Evolutionary conservation across 2,113 vertebrate genomes (phyloP), one percentile per base, ranked within the genome.

Genomic region (Cyanocitta stelleri): DNA sequence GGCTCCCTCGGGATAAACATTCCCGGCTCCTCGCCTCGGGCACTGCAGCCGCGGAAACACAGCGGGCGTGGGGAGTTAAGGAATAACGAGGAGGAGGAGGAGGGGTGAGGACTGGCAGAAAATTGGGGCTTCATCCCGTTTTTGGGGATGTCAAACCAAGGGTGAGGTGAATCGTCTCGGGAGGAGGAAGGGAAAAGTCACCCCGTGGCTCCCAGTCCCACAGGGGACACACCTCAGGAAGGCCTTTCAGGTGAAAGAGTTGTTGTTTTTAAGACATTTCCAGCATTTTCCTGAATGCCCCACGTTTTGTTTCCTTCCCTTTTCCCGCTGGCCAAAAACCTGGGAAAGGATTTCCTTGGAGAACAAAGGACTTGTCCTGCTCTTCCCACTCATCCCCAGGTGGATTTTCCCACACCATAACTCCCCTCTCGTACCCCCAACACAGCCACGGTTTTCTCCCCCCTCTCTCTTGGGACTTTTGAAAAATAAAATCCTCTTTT

Each of bases 11-110:
- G 91, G 97, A 97, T 91, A 95, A 98, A 97, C 97, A 96, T 97
- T 95, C 92, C 16, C 92, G 69, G 93, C 97, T 90, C 87, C 95
- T 96, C 86, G 95, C 94, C 98, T 97, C 97, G 97, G 95, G 96
- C 75, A 6, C 69, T 21, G 83, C 68, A 46, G 83, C 69, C 93
- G 84, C 85, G 96, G 98, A 98, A 98, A 98, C 97, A 96, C 97
- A 96, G 98, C 97, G 96, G 96, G 98, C 98, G 39, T 98, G 95
- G 96, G 94, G 77, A 85, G 94, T 81, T 93, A 92, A 90, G 85
- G 90, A 71, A 89, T 92, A 95, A 97, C 87, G 8, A 74, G 55
- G 59, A 41, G 67, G 61, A n/a, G 67, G 61, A n/a, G 68, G 59
- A 15, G 63, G 29, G 24, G 18, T 20, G 61, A 41, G 61, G 39